Percentiles rank a stretch among this genome's conserved stretches.
Conservation (phyloP, 2,888 invertebrate genomes). For the Coenonympha glycerion region DNA sequence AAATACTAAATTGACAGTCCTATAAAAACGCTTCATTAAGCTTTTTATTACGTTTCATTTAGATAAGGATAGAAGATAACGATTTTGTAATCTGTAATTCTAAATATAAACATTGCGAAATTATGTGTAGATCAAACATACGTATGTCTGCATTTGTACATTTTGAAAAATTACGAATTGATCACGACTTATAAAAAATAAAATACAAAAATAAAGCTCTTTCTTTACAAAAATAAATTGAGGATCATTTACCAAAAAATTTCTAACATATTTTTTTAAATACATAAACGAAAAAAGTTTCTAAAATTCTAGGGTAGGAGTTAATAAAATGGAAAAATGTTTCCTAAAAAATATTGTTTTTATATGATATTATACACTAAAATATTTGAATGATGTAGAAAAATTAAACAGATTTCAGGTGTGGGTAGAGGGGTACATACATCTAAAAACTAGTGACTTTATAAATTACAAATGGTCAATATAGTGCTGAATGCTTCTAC, state of each 20-base stretch:
- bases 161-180: not conserved
- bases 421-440: no score
- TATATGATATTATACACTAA: not conserved
- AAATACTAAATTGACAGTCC: no score
- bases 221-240: slow-evolving; percentile 1
- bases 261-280: not conserved
- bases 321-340: not conserved
- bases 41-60: no score
- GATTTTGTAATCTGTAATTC: no score
- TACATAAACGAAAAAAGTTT: not conserved
- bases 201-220: not conserved
- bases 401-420: not conserved
- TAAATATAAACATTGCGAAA: no score
- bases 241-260: not conserved
- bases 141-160: no score
- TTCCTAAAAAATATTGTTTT: not conserved
- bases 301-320: not conserved
- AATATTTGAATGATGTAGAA: not conserved
- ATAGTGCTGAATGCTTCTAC: not conserved
- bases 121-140: no score
- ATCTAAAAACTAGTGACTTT: slow-evolving; percentile 1
- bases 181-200: not conserved
- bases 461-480: slow-evolving; percentile 1
- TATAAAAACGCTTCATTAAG: no score
- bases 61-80: no score